Evolutionary conservation across 2,888 invertebrate species (phyloP), one percentile per base, ranked within the genome.

Genomic region (Eristalinus aeneus): DNA sequence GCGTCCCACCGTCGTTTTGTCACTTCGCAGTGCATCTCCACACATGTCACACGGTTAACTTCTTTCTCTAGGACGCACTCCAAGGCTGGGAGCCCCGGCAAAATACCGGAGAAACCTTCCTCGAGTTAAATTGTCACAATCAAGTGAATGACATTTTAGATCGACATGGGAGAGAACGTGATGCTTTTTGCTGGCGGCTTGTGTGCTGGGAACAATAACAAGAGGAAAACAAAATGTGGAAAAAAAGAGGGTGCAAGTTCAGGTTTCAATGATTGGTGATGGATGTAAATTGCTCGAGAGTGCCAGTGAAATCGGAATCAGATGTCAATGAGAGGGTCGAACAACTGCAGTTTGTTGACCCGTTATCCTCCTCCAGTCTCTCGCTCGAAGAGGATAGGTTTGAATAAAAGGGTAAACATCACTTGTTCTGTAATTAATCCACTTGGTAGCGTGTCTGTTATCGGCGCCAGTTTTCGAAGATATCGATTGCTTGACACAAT

Each of bases 81-180:
- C n/a, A 27, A 36, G 53, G 61, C 36, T 56, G 31, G 0, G 10
- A 54, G 63, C 23, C 22, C 63, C 46, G 5, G 22, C 20, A 16
- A 63, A 72, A 67, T 20, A 64, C n/a, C 8, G n/a, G 67, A 60
- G 53, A 79, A 73, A 73, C 79, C 63, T 27, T 27, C 27, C 27
- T 60, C 65, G 64, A 64, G 54, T 69, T 68, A 82, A 74, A 78
- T 74, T 78, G 65, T 75, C 58, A 69, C 39, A 84, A 84, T 74
- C 78, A 78, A 78, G 74, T 23, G 74, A 69, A 71, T 84, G 74
- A 78, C 78, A 71, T 84, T 84, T 69, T 39, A 61, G 54, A 84
- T 78, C 60, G 69, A 78, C 73, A n/a, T 31, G 58, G 22, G 32
- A 32, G 23, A 23, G 56, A 22, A 56, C 36, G 46, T 65, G 27